Percentiles rank a stretch among this genome's conserved stretches.
phyloP scores from a whole-genome alignment of 2,113 vertebrate genomes.

The Alectura lathami region DNA sequence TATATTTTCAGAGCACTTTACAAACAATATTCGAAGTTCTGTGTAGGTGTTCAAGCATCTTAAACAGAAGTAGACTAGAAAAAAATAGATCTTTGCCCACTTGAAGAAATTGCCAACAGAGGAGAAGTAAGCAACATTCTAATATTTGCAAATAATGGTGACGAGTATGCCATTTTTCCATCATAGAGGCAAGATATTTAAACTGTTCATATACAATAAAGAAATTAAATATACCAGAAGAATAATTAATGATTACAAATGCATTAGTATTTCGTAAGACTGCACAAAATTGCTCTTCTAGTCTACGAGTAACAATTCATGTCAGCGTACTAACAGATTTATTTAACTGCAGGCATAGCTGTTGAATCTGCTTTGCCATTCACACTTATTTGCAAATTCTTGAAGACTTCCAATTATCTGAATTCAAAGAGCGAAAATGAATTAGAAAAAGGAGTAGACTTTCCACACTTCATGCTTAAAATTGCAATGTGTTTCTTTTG shows the following conservation, averaged over 20 bases:
- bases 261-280: not conserved
- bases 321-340: not conserved
- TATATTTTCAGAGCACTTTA: not conserved
- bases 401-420: constrained; percentile 13
- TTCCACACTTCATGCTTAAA: constrained; percentile 1
- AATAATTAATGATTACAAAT: not conserved
- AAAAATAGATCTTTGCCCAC: not conserved
- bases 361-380: constrained; percentile 14
- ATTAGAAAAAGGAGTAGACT: constrained; percentile 30
- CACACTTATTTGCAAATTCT: constrained; percentile 22
- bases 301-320: not conserved
- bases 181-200: not conserved
- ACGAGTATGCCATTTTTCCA: not conserved
- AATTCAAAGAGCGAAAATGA: constrained; percentile 40
- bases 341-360: not conserved
- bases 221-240: not conserved
- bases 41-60: not conserved
- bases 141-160: not conserved
- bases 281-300: constrained; percentile 16
- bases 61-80: not conserved
- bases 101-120: not conserved
- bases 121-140: not conserved
- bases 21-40: not conserved
- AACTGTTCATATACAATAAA: not conserved
- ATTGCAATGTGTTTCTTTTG: not conserved